Evolutionary conservation across 2,797 vertebrate species (phyloP), one percentile per base, ranked within the genome.

Genomic region (Urophycis tenuis): DNA sequence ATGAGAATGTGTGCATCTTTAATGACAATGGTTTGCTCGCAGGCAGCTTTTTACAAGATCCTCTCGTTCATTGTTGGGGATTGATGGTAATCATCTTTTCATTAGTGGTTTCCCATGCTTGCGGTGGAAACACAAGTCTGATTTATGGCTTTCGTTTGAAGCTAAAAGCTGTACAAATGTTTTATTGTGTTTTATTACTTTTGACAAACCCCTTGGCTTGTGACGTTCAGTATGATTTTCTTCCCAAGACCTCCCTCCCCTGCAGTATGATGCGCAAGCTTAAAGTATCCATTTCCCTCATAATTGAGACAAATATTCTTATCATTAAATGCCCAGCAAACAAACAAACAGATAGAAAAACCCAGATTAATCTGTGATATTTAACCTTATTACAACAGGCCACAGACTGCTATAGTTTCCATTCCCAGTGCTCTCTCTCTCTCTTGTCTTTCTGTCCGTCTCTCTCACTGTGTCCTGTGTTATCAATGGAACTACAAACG

Each of bases 11-110:
- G 78, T 80, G 83, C 53, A 78, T 85, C 12, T 79, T 1, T 60
- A 78, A 72, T 80, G 76, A 87, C 80, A 81, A 69, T 72, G 34
- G 73, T 77, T 77, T 82, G 76, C 76, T 60, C 10, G n/a, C 7
- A 74, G 79, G 33, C 74, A 76, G 53, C 22, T 70, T 73, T 74
- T 29, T 60, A 25, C 8, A 30, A 0, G 70, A 30, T 30, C 75
- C 79, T 64, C 4, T 35, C 11, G 34, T 78, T 49, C 74, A 75
- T 81, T 45, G 64, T 75, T 75, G 41, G 49, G 11, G 74, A 76
- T 33, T 35, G 74, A 81, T 67, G 69, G 9, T 60, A 60, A 25
- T 25, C 53, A 60, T 60, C 22, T 60, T 60, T 25, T n/a, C n/a
- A n/a, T 60, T n/a, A 9, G 53, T 25, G n/a, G 53, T 60, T 60